phyloP scores from a whole-genome alignment of 2,888 invertebrate genomes.

The Agrotis ipsilon region DNA sequence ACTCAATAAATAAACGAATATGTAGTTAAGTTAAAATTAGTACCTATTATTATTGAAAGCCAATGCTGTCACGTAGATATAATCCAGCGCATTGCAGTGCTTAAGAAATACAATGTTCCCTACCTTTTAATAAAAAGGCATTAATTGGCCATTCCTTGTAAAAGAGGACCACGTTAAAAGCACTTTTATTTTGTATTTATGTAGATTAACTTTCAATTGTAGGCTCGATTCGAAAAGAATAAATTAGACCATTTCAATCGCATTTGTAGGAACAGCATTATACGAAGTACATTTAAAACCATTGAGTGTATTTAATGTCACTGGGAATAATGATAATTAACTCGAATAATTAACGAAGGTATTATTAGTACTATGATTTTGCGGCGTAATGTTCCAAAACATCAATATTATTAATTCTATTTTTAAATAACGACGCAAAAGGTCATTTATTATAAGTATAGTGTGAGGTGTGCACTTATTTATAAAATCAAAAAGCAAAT shows the following conservation, averaged over 20 bases:
- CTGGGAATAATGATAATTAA: slow-evolving; percentile 27
- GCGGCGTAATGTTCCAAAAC: slow-evolving; percentile 7
- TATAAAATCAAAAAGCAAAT: slow-evolving; percentile 65
- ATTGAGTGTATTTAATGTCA: slow-evolving; percentile 23
- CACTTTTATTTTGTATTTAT: slow-evolving; percentile 39
- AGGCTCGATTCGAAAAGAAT: slow-evolving; percentile 38
- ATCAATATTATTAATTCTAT: slow-evolving; percentile 6
- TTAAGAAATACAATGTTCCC: background rate
- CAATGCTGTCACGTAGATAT: background rate
- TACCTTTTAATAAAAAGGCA: slow-evolving; percentile 14
- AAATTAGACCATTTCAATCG: slow-evolving; percentile 51
- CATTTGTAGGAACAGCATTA: slow-evolving; percentile 32
- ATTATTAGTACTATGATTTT: slow-evolving; percentile 13
- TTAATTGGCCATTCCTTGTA: slow-evolving; percentile 26
- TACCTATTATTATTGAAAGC: background rate
- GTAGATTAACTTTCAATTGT: slow-evolving; percentile 49
- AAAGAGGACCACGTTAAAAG: slow-evolving; percentile 22
- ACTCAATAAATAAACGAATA: background rate
- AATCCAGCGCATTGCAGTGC: background rate
- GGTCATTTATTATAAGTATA: too few species aligned
- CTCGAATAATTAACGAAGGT: slow-evolving; percentile 26
- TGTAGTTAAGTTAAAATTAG: background rate
- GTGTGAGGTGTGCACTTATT: slow-evolving; percentile 36
- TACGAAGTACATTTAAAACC: slow-evolving; percentile 38
- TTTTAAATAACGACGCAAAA: slow-evolving; percentile 9